Evolutionary conservation across 2,888 invertebrate species (phyloP), one percentile per base, ranked within the genome.

Genomic region (Notodonta ziczac): DNA sequence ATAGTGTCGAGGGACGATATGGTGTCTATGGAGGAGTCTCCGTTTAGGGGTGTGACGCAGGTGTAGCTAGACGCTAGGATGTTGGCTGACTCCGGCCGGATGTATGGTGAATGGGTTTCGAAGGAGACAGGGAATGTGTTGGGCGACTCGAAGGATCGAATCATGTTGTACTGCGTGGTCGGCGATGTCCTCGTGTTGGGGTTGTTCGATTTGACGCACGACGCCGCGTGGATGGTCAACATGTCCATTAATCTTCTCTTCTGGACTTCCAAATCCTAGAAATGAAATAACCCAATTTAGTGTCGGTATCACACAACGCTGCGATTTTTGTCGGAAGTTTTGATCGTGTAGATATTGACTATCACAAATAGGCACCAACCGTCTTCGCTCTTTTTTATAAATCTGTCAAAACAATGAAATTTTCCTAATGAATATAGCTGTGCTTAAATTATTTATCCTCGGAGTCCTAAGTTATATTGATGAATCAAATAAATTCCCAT

Each of bases 201-300:
- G 71, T 86, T 88, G 66, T 86, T 85, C 74, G 91, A 90, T 73
- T 95, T 95, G 63, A 96, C 92, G 82, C 98, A 98, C 13, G 95
- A 95, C 0, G 96, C 95, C 51, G 95, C 94, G 87, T 98, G 98
- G 14, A 95, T 89, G 59, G 96, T 95, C 74, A 98, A 89, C 96
- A 97, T 97, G 74, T 97, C 97, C 77, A 96, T 94, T 63, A 98
- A 93, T 81, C 96, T 95, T 69, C 96, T 95, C 79, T 96, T 95
- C 84, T 98, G 97, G 59, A 95, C 96, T 90, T 97, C 97, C 80
- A 98, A 91, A 78, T 96, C 96, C 89, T 97, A 96, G 53, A 89
- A 90, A 66, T 58, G 65, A 63, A 63, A 62, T 52, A 69, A 48
- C 0, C 9, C 13, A 6, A n/a, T 5, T 46, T n/a, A n/a, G 5